Evolutionary conservation across 2,113 vertebrate genomes (phyloP).

Genomic region (Eclectus roratus): DNA sequence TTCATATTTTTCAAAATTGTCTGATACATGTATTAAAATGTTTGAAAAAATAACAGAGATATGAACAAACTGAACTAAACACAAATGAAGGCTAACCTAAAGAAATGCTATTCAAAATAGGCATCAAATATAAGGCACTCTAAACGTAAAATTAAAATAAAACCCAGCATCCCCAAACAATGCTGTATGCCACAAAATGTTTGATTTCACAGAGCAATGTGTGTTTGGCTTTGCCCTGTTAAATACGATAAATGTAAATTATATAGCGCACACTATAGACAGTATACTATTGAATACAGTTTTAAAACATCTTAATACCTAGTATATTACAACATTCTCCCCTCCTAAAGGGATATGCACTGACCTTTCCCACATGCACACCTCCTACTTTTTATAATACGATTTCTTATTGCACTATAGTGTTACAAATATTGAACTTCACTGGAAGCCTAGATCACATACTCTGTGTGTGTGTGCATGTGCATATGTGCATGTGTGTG

Average conservation of each 20-base stretch:
- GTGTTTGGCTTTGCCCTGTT: constrained; percentile 89
- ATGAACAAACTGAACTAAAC: constrained; percentile 76
- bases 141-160: constrained; percentile 93
- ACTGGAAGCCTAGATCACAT: constrained; percentile 81
- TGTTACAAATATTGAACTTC: constrained; percentile 89
- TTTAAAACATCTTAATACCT: constrained; percentile 78
- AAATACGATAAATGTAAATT: constrained; percentile 79
- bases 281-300: constrained; percentile 79
- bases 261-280: constrained; percentile 78
- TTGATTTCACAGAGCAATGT: constrained; percentile 80
- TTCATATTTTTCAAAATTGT: constrained; percentile 74
- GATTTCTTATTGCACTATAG: constrained; percentile 94
- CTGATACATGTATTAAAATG: constrained; percentile 75
- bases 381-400: constrained; percentile 85
- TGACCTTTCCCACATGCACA: constrained; percentile 84
- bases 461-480: constrained; percentile 25
- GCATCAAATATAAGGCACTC: constrained; percentile 99
- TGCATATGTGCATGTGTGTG: neutral
- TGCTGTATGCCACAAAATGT: constrained; percentile 72
- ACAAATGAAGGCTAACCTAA: constrained; percentile 82
- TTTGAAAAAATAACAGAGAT: constrained; percentile 76
- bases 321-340: constrained; percentile 83
- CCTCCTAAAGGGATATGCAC: constrained; percentile 81
- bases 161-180: constrained; percentile 76
- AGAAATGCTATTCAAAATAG: constrained; percentile 91